Base-by-base conservation (phyloP, 2,888 invertebrate species). In the Nephrocerus scutellatus region DNA sequence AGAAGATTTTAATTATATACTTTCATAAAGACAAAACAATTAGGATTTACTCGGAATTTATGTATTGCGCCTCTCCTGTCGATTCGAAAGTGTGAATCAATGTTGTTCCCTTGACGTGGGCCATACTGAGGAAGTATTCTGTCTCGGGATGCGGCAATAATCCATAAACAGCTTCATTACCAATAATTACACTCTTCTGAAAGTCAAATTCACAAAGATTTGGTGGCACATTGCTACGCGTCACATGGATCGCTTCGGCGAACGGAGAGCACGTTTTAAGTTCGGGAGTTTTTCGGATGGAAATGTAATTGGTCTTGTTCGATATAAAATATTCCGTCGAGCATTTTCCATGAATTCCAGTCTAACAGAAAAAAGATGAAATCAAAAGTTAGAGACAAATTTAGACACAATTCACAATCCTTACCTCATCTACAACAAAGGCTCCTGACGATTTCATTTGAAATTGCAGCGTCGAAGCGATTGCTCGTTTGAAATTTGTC, bases 401-500 rank as follows among this genome's bases (percentile, higher is more conserved):
- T 35, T 26, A 29, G 12, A 13, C 9, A 13, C 5, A 6, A 16
- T 25, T 33, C 3, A 31, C 8, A 14, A 15, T 9, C 9, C 51
- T 52, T 47, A 68, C 70, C 59, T 70, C 70, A 48, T 63, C 58
- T 9, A 68, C 57, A 6, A 69, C 68, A 52, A 66, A 70, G 5
- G 70, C 70, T 3, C 70, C 70, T 1, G 55, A 58, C 16, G 64
- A 57, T 33, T 62, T 62, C 22, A 65, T 61, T 29, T 77, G 77
- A 20, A 82, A 60, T 53, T 82, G 80, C 20, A 82, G 71, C 46
- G 77, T 76, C 12, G 78, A 72, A 2, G 79, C 77, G 29, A 82
- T 69, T 2, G 79, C 81, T 32, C 81, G 66, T 56, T 82, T 82
- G 38, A 82, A 71, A 55, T 82, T 82, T 15, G 74, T 74, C 0